Evolutionary conservation across 2,888 invertebrate species (phyloP).

Genomic region (Punctoribates punctum): DNA sequence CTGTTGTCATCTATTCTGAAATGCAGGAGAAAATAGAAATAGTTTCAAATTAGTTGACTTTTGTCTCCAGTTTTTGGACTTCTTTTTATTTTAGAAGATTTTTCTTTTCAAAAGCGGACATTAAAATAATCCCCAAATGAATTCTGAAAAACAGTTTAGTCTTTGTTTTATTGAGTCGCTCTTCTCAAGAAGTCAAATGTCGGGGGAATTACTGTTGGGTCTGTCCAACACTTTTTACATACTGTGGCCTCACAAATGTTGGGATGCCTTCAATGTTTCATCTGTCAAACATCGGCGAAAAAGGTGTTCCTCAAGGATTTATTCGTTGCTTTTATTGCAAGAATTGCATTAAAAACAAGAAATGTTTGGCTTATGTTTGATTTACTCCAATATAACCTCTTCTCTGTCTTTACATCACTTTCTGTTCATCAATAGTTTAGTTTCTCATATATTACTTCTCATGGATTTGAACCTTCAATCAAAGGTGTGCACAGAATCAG

Average conservation of each 20-base stretch:
- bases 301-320: no score
- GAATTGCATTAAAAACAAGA: no score
- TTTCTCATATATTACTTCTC: no score
- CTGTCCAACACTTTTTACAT: conserved; percentile 23
- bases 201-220: not conserved
- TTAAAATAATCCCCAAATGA: conserved; percentile 21
- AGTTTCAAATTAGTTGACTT: conserved; percentile 10
- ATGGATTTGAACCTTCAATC: no score
- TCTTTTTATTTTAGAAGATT: not conserved
- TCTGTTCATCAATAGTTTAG: no score
- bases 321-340: no score
- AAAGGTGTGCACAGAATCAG: no score
- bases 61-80: not conserved
- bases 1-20: not conserved
- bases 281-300: no score
- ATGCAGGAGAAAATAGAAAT: not conserved
- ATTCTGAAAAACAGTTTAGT: not conserved
- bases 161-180: not conserved
- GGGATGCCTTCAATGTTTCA: no score
- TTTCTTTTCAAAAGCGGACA: not conserved
- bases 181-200: not conserved
- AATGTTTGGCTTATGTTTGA: no score
- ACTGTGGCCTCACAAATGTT: not conserved
- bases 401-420: no score
- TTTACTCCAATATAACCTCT: not conserved